Base-by-base conservation (phyloP, 2,888 invertebrate species). In the Phaedon cochleariae region DNA sequence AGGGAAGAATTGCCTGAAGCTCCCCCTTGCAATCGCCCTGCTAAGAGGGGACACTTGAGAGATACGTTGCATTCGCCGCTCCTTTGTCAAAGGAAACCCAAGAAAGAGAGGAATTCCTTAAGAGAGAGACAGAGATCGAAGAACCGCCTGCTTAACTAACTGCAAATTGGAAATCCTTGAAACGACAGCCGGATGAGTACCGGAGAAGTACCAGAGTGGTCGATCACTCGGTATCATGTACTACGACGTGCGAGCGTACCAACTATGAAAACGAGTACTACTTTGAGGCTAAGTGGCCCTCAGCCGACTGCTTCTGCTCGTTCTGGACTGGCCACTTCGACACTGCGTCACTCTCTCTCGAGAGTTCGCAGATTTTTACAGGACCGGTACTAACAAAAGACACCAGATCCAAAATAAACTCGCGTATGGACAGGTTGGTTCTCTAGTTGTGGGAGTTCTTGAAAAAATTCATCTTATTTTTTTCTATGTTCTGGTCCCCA, bases 21-120 rank as follows among this genome's bases (percentile, higher is more conserved):
- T 26, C 26, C 26, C 26, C 3, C n/a, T n/a, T 26, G 26, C 26
- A 6, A 26, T 26, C 26, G 3, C 26, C 3, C 26, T 26, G 26
- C 26, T 6, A 5, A 26, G 26, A n/a, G n/a, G n/a, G 26, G 53
- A 53, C 45, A 63, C 48, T 65, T 54, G 61, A 59, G 58, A 59
- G 55, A 45, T 60, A 49, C 17, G 55, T 54, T 49, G 65, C 55
- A 62, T 73, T 55, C 41, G 37, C 55, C 21, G 41, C 53, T 53
- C 73, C 76, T 76, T 76, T 74, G 74, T 76, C 71, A 34, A 4
- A 34, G 6, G 31, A 10, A 34, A 21, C 34, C 34, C 12, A 70
- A 52, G 70, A 73, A 77, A 73, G 62, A 74, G 76, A 73, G 75
- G 64, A 9, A 34, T 10, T 7, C 10, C 31, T 67, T 67, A 49